Conservation (phyloP, 2,888 invertebrate genomes). For the Plutella xylostella region DNA sequence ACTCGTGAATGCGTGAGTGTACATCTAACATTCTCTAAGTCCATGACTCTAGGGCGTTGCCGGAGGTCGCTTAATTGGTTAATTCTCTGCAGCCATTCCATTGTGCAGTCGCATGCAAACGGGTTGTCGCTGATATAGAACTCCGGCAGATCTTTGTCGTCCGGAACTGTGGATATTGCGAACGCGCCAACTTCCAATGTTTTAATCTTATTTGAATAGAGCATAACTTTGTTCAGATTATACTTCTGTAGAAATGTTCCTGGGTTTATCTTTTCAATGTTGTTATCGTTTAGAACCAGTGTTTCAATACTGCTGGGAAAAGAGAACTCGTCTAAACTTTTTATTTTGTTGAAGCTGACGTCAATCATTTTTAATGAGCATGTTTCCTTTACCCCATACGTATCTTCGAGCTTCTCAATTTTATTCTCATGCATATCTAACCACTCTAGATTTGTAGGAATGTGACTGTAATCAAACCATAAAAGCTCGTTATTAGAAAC, state of each 20-base stretch:
- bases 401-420: conserved; percentile 80
- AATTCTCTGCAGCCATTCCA: conserved; percentile 88
- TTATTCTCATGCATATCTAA: conserved; percentile 85
- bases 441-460: conserved; percentile 82
- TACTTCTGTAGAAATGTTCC: conserved; percentile 79
- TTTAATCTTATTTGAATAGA: conserved; percentile 79
- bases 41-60: conserved; percentile 83
- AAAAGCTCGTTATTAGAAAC: conserved; percentile 82
- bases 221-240: conserved; percentile 79
- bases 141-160: conserved; percentile 78
- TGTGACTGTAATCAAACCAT: conserved; percentile 85
- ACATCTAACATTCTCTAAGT: conserved; percentile 83
- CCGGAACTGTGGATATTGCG: conserved; percentile 73
- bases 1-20: conserved; percentile 76
- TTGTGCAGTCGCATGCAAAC: conserved; percentile 86
- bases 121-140: conserved; percentile 87
- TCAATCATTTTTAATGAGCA: conserved; percentile 81
- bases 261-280: conserved; percentile 75
- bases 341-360: conserved; percentile 78
- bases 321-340: conserved; percentile 75
- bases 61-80: conserved; percentile 79
- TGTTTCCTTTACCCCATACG: conserved; percentile 74
- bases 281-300: conserved; percentile 79
- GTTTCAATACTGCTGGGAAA: conserved; percentile 81
- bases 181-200: conserved; percentile 80